phyloP scores from a whole-genome alignment of 2,113 vertebrate species.

The Peromyscus leucopus region DNA sequence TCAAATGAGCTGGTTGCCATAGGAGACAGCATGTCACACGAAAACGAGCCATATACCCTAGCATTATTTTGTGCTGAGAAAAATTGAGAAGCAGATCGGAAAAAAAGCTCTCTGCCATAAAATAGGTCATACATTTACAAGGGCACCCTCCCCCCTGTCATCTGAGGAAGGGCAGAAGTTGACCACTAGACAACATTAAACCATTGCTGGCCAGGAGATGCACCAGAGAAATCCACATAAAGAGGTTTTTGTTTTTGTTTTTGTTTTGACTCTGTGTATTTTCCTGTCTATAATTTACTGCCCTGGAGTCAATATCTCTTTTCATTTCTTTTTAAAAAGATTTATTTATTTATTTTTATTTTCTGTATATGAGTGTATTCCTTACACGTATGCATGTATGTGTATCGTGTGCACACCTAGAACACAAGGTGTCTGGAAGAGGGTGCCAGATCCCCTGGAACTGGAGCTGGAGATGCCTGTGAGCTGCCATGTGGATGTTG shows the following conservation, averaged over 20 bases:
- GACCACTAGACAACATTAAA: neutral
- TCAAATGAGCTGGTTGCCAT: neutral
- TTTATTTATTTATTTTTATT: neutral
- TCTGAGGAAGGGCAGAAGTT: neutral
- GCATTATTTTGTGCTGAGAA: neutral
- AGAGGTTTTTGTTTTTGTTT: neutral
- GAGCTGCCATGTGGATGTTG: neutral
- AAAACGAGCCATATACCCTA: neutral
- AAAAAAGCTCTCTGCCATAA: neutral
- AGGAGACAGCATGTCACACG: neutral
- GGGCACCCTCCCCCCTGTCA: neutral
- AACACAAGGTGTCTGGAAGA: neutral
- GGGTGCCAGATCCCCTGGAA: neutral
- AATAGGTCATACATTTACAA: neutral
- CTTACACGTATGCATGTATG: neutral
- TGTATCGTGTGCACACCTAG: neutral
- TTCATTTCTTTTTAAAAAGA: neutral
- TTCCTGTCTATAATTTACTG: neutral
- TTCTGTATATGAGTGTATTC: neutral
- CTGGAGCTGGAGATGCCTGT: neutral
- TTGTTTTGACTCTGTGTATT: neutral
- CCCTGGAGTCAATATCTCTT: neutral
- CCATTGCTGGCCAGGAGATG: too few species aligned
- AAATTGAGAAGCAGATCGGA: neutral
- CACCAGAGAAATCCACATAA: neutral